Evolutionary conservation across 2,113 vertebrate species (phyloP).

Genomic region (Antechinus stuartii): DNA sequence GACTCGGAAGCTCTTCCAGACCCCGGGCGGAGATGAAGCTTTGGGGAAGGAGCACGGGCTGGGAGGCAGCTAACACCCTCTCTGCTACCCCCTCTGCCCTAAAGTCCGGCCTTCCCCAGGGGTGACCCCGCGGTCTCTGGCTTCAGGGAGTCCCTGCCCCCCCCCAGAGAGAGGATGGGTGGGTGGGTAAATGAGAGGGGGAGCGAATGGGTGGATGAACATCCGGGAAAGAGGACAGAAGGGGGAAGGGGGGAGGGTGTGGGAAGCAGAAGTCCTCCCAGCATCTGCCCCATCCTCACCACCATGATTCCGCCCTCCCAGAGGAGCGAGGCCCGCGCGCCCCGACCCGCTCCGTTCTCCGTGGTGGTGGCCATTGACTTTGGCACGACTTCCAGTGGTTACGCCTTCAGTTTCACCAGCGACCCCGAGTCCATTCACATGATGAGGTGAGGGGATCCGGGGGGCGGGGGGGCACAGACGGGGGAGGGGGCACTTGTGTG

Average conservation of each 20-base stretch:
- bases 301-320: conserved; percentile 69
- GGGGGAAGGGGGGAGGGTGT: too few relatives aligned
- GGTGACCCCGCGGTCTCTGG: too few relatives aligned
- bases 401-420: conserved; percentile 95
- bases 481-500: neutral
- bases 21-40: neutral
- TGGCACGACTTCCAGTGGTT: conserved; percentile 96
- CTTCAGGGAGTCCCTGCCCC: neutral
- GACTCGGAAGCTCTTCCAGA: neutral
- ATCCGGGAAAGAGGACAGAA: neutral
- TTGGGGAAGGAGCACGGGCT: neutral
- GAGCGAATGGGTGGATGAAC: neutral
- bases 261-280: neutral
- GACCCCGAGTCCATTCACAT: conserved; percentile 97
- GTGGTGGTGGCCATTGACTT: conserved; percentile 97
- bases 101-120: neutral
- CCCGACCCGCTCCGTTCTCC: conserved; percentile 83
- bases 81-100: neutral
- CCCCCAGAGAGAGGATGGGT: neutral
- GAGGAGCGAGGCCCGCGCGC: conserved; percentile 86
- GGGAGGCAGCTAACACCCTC: neutral
- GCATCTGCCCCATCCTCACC: neutral
- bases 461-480: neutral
- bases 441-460: conserved; percentile 91
- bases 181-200: too few relatives aligned